Base-by-base conservation (phyloP, 2,888 invertebrate genomes). In the Lasioglossum vierecki region DNA sequence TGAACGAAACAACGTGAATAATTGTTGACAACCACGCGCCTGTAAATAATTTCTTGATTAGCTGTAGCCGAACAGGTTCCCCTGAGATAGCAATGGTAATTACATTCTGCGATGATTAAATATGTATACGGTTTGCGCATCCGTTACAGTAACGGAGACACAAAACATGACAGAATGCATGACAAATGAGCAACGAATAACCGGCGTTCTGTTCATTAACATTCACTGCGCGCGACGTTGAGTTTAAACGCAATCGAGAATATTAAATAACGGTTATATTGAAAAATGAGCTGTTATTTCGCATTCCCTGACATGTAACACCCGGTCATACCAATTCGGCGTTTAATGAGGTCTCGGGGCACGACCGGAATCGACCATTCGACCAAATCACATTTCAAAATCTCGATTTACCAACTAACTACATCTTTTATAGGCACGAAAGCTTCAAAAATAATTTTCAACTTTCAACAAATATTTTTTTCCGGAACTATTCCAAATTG, bases 161-260 rank as follows among this genome's bases (percentile, higher is more conserved):
- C 22, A 66, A 53, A 44, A 46, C 18, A 35, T 60, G 35, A 49
- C 66, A 41, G 44, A 22, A n/a, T 44, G 35, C 41, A 44, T 39
- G 44, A 73, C 35, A 63, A 49, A 73, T 44, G 46, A 73, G 39
- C 60, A 63, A 57, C 22, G n/a, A 26, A 53, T 76, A 53, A 68
- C 22, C 63, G 49, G 66, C 60, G 6, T 2, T 44, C 22, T 44
- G 75, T 46, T 74, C 75, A 76, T 80, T 53, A 76, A 80, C 35
- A 76, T 57, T 70, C 35, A 8, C 70, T 70, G 22, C 57, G 26
- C 22, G 11, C 15, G 26, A 26, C 15, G 53, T 41, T 11, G n/a
- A 35, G 44, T 46, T 11, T 22, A 35, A 63, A 63, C 30, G 30
- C 63, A 15, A 68, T 68, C 66, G 39, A 68, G 66, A 68, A 68